Conservation (phyloP, 2,888 invertebrate species). For the Pheosia gnoma region DNA sequence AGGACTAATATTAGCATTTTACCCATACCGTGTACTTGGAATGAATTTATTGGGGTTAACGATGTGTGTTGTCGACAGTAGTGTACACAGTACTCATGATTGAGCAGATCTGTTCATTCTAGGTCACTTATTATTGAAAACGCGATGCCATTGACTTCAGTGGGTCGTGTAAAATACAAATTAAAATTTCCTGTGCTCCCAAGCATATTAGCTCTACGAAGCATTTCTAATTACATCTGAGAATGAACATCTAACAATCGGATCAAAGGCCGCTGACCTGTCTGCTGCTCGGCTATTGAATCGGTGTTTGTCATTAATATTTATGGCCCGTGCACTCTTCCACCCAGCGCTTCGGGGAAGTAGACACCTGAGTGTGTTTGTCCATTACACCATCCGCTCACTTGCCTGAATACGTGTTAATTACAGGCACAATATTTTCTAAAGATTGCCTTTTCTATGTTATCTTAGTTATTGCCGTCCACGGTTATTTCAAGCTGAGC, state of each 20-base stretch:
- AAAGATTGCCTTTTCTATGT: slow-evolving; percentile 20
- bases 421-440: slow-evolving; percentile 34
- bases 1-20: background rate
- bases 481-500: slow-evolving; percentile 24
- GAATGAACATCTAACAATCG: slow-evolving; percentile 72
- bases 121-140: slow-evolving; percentile 40
- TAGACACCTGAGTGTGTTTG: slow-evolving; percentile 63
- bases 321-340: slow-evolving; percentile 71
- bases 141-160: slow-evolving; percentile 11
- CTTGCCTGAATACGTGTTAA: slow-evolving; percentile 45
- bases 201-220: slow-evolving; percentile 50
- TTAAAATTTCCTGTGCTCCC: slow-evolving; percentile 46
- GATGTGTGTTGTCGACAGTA: slow-evolving; percentile 51
- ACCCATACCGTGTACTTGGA: background rate
- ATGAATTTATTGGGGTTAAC: slow-evolving; percentile 55
- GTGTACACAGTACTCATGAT: slow-evolving; percentile 41
- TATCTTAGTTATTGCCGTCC: slow-evolving; percentile 14
- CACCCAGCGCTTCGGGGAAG: slow-evolving; percentile 70
- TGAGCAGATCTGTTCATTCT: slow-evolving; percentile 43
- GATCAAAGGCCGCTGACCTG: slow-evolving; percentile 76
- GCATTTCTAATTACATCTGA: slow-evolving; percentile 65
- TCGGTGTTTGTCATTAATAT: slow-evolving; percentile 79
- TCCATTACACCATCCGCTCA: slow-evolving; percentile 59
- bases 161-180: slow-evolving; percentile 58
- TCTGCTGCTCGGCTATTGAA: slow-evolving; percentile 68